Conservation (phyloP, 2,888 invertebrate genomes). For the Nematopogon swammerdamellus region DNA sequence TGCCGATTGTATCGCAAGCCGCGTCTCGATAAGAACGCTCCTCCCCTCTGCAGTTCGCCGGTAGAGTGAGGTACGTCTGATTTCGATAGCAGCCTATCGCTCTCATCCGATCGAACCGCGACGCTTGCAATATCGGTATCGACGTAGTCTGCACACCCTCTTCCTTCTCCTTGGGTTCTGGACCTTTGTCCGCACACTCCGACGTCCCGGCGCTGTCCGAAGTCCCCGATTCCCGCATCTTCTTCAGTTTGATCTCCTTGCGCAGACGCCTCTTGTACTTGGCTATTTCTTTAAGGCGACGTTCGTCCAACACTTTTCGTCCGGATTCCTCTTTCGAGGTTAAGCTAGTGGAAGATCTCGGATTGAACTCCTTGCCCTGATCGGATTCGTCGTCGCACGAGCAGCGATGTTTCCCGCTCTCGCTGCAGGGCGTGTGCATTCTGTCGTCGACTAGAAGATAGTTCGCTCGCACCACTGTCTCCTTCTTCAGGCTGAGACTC, state of each 20-base stretch:
- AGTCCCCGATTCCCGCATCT: constrained; percentile 24
- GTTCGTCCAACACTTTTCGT: constrained; percentile 37
- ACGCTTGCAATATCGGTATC: constrained; percentile 47
- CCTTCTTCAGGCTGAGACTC: constrained; percentile 8
- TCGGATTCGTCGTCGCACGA: constrained; percentile 70
- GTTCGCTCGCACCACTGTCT: constrained; percentile 10
- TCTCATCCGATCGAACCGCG: constrained; percentile 43
- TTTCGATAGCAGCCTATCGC: constrained; percentile 47
- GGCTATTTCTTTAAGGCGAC: constrained; percentile 42
- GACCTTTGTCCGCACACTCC: background rate
- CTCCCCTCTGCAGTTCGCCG: constrained; percentile 24
- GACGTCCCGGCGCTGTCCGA: constrained; percentile 32
- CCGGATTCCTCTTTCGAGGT: constrained; percentile 12
- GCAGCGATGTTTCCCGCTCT: constrained; percentile 75
- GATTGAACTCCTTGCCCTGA: constrained; percentile 22
- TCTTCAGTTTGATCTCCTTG: constrained; percentile 41
- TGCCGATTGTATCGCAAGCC: constrained; percentile 27
- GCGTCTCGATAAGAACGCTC: constrained; percentile 30
- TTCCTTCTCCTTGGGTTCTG: constrained; percentile 20
- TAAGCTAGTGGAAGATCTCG: constrained; percentile 20
- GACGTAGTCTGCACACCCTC: constrained; percentile 37
- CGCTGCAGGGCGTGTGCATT: constrained; percentile 67
- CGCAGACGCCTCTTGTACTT: constrained; percentile 42
- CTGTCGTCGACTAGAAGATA: constrained; percentile 61
- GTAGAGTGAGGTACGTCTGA: constrained; percentile 42